Evolutionary conservation across 2,113 vertebrate genomes (phyloP).

Genomic region (Paradoxurus hermaphroditus): DNA sequence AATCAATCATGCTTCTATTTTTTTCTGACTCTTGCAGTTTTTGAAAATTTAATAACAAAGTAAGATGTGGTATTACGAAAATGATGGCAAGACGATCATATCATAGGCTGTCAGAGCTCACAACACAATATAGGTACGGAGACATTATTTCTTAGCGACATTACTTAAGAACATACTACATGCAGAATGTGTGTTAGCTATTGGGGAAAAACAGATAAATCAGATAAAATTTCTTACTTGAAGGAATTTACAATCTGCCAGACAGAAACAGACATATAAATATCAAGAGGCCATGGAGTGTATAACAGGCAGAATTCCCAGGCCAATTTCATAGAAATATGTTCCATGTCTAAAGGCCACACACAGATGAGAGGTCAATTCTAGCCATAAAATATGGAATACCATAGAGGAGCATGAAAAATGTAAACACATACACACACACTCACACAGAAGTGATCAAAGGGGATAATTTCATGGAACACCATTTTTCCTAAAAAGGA

Average conservation of each 20-base stretch:
- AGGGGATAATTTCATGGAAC: neutral
- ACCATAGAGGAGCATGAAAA: neutral
- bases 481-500: neutral
- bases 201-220: neutral
- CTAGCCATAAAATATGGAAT: neutral
- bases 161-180: neutral
- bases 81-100: neutral
- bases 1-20: neutral
- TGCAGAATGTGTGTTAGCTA: neutral
- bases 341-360: neutral
- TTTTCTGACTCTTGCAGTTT: neutral
- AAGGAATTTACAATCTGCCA: neutral
- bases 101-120: neutral
- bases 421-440: neutral
- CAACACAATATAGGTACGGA: neutral
- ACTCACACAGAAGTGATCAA: neutral
- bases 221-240: neutral
- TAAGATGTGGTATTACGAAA: neutral
- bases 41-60: neutral
- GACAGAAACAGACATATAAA: neutral
- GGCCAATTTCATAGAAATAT: slow-evolving; percentile 5
- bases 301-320: neutral
- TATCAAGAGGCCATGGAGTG: neutral
- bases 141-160: neutral
- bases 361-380: neutral